These are phyloP conservation scores for Apus apus DNA, from an alignment of 2,113 vertebrate genomes.

Conservation along the genomic window DNA sequence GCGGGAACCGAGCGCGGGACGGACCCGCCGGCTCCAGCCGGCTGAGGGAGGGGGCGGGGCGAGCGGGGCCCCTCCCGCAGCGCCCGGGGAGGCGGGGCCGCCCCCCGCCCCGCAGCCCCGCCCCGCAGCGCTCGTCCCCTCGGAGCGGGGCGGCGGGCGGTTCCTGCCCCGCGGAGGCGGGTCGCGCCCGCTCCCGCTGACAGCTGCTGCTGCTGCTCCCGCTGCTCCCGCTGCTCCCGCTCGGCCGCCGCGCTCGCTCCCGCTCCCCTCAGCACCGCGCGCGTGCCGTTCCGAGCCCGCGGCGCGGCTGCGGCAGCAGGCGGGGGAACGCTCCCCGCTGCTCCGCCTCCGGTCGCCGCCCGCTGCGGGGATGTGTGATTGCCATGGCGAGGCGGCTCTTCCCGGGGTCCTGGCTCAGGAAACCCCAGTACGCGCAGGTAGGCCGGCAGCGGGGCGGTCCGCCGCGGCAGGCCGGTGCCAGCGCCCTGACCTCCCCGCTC, in stretches of 20 bases:
- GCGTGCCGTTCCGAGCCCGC: not conserved
- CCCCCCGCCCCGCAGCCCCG: not conserved
- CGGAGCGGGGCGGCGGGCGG: not conserved
- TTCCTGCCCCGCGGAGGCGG: not conserved
- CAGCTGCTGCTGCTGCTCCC: not conserved
- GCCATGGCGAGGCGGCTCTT: constrained; percentile 89
- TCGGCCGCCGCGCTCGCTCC: not conserved
- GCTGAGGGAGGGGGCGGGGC: not conserved
- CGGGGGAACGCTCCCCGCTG: constrained; percentile 5
- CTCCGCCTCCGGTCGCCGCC: constrained; percentile 59
- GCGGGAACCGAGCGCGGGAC: accelerated
- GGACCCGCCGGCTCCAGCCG: accelerated
- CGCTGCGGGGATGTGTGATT: constrained; percentile 84
- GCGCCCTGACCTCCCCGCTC: not conserved
- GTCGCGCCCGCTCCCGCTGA: no score
- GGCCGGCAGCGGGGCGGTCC: constrained; percentile 44
- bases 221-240: no score
- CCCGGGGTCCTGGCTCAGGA: constrained; percentile 85
- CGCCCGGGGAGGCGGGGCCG: not conserved
- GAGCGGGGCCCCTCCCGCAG: no score
- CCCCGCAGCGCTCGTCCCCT: no score
- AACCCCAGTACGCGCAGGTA: constrained; percentile 86
- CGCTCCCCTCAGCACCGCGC: not conserved
- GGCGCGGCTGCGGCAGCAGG: constrained; percentile 2
- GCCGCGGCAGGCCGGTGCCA: not conserved